Evolutionary conservation across 2,113 vertebrate genomes (phyloP).

Genomic region (Manacus vitellinus): DNA sequence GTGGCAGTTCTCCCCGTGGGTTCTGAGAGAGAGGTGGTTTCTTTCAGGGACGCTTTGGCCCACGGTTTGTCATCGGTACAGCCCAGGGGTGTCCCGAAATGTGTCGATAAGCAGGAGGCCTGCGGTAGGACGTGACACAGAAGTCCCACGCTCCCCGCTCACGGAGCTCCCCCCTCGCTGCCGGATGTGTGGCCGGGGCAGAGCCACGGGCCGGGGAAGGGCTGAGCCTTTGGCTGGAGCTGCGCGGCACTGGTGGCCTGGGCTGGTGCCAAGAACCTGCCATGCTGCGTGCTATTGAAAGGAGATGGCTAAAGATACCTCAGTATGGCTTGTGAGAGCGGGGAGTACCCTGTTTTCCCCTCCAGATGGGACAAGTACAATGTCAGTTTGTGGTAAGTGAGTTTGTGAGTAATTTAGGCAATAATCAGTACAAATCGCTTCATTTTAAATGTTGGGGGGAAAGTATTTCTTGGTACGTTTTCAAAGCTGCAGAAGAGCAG

Average conservation of each 20-base stretch:
- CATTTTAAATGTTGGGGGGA: not conserved
- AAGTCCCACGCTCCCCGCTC: not conserved
- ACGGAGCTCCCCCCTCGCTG: rapidly evolving
- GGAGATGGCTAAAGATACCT: not conserved
- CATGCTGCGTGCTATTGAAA: not conserved
- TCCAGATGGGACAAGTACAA: not conserved
- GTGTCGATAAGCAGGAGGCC: not conserved
- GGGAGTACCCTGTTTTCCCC: not conserved
- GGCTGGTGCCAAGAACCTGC: not conserved
- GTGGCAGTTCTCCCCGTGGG: rapidly evolving
- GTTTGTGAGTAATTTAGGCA: not conserved
- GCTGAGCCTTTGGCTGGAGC: not conserved
- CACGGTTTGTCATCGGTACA: rapidly evolving
- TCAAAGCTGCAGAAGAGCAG: not conserved
- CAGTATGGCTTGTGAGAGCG: rapidly evolving
- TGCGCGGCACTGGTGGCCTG: not conserved
- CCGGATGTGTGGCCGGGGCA: not conserved
- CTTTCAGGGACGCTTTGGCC: not conserved
- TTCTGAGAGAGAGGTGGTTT: not conserved
- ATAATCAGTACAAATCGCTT: not conserved
- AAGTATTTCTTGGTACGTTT: not conserved
- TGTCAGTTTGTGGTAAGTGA: not conserved
- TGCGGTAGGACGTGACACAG: rapidly evolving
- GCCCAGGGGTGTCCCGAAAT: not conserved
- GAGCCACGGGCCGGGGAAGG: no score